phyloP scores from a whole-genome alignment of 2,113 vertebrate genomes.

The Falcunculus frontatus region DNA sequence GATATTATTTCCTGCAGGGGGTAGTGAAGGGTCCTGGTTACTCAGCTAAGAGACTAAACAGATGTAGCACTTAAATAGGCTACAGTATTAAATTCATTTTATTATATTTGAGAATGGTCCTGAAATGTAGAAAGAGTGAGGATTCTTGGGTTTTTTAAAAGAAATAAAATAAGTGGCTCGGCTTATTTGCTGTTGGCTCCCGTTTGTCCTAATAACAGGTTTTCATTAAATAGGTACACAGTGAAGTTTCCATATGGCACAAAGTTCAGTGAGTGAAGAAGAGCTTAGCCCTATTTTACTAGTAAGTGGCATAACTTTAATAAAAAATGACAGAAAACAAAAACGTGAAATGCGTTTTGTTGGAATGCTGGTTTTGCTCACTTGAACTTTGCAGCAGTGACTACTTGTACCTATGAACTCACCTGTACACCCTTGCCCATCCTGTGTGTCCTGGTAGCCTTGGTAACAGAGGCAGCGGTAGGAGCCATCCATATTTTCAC shows the following conservation, averaged over 20 bases:
- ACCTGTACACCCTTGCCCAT: conserved; percentile 88
- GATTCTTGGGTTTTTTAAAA: not conserved
- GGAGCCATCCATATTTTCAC: conserved; percentile 90
- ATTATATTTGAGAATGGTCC: not conserved
- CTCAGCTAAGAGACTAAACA: conserved; percentile 47
- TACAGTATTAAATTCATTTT: not conserved
- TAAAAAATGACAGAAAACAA: not conserved
- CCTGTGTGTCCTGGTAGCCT: conserved; percentile 85
- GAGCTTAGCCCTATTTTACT: not conserved
- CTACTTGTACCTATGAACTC: conserved; percentile 43
- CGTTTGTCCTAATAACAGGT: not conserved
- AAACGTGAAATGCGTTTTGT: not conserved
- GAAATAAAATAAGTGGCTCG: not conserved
- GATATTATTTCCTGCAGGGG: conserved; percentile 23
- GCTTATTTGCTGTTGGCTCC: not conserved
- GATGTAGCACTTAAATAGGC: not conserved
- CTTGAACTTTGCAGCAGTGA: not conserved
- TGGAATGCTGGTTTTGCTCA: not conserved
- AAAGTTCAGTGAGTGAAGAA: not conserved
- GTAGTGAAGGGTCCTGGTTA: not conserved
- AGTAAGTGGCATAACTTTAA: not conserved
- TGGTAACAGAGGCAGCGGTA: conserved; percentile 92
- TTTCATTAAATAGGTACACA: not conserved
- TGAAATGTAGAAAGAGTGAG: not conserved
- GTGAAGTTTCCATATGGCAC: not conserved